phyloP scores from a whole-genome alignment of 2,113 vertebrate species.

The Ploceus nigricollis region DNA sequence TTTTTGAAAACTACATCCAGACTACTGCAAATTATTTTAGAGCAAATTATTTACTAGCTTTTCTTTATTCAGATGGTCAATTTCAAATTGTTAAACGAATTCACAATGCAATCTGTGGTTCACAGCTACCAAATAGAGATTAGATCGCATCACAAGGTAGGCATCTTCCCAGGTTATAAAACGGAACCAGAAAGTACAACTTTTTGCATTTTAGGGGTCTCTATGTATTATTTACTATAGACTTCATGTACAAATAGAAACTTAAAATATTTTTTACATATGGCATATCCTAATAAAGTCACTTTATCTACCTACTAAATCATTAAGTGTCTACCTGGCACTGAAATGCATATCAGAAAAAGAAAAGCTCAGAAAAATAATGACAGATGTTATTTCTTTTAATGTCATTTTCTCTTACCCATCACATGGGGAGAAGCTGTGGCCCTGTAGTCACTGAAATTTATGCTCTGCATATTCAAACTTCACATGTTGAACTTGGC shows the following conservation, averaged over 20 bases:
- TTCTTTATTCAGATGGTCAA: background rate
- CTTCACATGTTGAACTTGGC: background rate
- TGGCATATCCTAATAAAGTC: background rate
- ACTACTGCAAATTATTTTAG: background rate
- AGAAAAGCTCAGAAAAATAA: background rate
- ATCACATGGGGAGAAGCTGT: background rate
- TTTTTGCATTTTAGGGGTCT: background rate
- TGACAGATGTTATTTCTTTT: background rate
- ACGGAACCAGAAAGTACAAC: background rate
- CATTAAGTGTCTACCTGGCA: background rate
- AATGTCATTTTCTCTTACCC: background rate
- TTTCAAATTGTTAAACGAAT: background rate
- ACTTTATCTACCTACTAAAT: background rate
- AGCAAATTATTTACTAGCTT: background rate
- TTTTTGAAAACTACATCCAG: background rate
- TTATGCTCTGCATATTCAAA: background rate
- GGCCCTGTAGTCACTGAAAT: background rate
- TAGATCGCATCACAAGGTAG: background rate
- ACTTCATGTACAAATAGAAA: background rate
- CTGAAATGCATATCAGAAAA: background rate
- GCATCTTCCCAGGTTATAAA: background rate
- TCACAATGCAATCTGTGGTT: background rate
- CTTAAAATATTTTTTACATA: background rate
- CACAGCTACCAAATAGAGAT: background rate
- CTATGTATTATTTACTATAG: background rate